phyloP scores from a whole-genome alignment of 2,888 invertebrate genomes.

The Thyatira batis region DNA sequence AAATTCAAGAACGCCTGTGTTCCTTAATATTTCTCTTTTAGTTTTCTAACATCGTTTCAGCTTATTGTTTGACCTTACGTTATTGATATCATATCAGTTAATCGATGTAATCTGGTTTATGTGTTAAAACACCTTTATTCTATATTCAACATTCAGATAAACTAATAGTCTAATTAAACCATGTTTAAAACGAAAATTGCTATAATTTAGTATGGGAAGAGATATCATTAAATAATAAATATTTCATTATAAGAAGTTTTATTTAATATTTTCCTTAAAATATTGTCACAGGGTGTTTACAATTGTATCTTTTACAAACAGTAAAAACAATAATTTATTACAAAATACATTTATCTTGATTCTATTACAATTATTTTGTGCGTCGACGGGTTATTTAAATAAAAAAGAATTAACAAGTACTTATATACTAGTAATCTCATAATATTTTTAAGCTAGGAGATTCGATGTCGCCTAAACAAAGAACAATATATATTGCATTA shows the following conservation, averaged over 20 bases:
- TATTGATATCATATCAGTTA: not conserved
- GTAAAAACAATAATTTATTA: conserved; percentile 78
- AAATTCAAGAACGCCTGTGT: conserved; percentile 43
- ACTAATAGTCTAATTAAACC: too few species aligned
- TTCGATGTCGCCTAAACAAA: conserved; percentile 53
- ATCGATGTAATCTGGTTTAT: too few species aligned
- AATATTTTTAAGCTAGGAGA: conserved; percentile 67
- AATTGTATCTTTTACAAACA: conserved; percentile 52
- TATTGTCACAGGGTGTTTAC: conserved; percentile 65
- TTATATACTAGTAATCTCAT: conserved; percentile 76
- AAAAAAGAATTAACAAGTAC: conserved; percentile 68
- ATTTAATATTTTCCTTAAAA: conserved; percentile 71
- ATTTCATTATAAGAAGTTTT: conserved; percentile 61
- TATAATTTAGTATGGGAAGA: too few species aligned
- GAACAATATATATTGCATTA: conserved; percentile 44
- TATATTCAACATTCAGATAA: too few species aligned
- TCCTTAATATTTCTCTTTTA: conserved; percentile 6
- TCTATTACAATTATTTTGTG: conserved; percentile 65
- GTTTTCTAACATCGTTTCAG: conserved; percentile 3
- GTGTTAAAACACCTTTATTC: too few species aligned
- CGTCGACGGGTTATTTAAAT: conserved; percentile 62
- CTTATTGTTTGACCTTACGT: not conserved
- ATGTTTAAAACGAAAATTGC: too few species aligned
- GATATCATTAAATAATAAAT: too few species aligned
- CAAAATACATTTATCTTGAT: conserved; percentile 57